Base-by-base conservation (phyloP, 2,797 vertebrate species). In the Lycodopsis pacificus region DNA sequence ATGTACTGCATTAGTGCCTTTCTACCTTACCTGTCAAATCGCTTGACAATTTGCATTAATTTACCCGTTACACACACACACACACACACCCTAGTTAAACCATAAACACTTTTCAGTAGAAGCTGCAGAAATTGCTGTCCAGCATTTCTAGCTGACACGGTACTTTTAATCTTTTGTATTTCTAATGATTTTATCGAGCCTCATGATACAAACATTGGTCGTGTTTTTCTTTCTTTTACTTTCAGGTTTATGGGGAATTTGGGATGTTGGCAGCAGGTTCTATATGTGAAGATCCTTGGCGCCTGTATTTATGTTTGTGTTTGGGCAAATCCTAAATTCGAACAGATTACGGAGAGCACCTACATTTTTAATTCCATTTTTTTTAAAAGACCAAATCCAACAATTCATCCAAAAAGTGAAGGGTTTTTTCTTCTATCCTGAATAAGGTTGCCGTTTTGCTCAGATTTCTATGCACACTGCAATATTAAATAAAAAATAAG, bases 241-340 rank as follows among this genome's bases (percentile, higher is more conserved):
- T 57, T 48, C 22, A 34, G 65, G 9, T 68, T 36, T 32, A 25
- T 65, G 69, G 32, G 14, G 42, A 71, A 44, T 73, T 53, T 61
- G 13, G 4, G 12, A 17, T 54, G 79, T 71, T 82, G 73, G 79
- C 76, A 85, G 62, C 58, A 61, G 30, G 38, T 53, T 67, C 20
- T 63, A 20, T 40, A 68, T 66, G 71, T 65, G 79, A 71, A 22
- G 27, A 69, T 65, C 27, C 17, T 36, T 79, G 82, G 59, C 68
- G 71, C 63, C 56, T 64, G 59, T 44, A 40, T 73, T 81, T 81
- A 67, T 76, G 67, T n/a, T 77, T 79, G 73, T 64, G 42, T 14
- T 36, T 65, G 20, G 34, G 20, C 51, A 62, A 51, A 67, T 62
- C 81, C 58, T 81, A 78, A 81, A 86, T 85, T 77, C 63, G 67